Conservation (phyloP, 1,140 invertebrate genomes). For the Drosophila subobscura region DNA sequence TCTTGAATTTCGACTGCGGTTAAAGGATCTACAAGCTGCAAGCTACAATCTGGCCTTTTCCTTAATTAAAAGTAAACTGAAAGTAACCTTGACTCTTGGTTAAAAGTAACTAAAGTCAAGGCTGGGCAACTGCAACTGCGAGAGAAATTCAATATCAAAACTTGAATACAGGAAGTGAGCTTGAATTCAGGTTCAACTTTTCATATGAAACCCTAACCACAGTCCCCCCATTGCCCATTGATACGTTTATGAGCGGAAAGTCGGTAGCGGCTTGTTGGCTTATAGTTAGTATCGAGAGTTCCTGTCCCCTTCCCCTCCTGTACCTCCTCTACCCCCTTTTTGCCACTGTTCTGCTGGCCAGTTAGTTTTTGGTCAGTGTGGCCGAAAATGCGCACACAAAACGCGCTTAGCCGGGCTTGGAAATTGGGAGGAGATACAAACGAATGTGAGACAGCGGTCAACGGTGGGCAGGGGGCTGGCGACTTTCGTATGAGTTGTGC, state of each 20-base stretch:
- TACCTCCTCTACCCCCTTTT: conserved; percentile 1
- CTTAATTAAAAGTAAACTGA: no score
- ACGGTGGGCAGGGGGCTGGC: conserved; percentile 13
- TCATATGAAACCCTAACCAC: conserved; percentile 17
- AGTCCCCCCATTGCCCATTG: conserved; percentile 46
- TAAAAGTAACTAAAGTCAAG: no score
- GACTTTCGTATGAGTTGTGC: conserved; percentile 68
- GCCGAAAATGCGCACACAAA: conserved; percentile 63
- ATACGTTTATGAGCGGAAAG: conserved; percentile 52
- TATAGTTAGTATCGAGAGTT: conserved; percentile 60
- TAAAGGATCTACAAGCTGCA: no score
- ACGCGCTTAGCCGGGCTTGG: conserved; percentile 59
- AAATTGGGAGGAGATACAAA: conserved; percentile 54
- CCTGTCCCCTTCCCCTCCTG: conserved; percentile 22
- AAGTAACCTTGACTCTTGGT: no score
- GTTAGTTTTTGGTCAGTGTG: conserved; percentile 57
- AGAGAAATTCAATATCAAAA: neutral
- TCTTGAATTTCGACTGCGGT: no score
- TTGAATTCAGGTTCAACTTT: neutral
- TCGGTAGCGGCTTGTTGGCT: conserved; percentile 64
- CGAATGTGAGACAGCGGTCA: conserved; percentile 47
- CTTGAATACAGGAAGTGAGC: neutral
- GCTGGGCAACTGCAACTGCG: no score
- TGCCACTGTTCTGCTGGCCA: conserved; percentile 1
- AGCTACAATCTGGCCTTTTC: no score